Evolutionary conservation across 2,797 vertebrate species (phyloP), one percentile per base, ranked within the genome.

Genomic region (Sebastolobus altivelis): DNA sequence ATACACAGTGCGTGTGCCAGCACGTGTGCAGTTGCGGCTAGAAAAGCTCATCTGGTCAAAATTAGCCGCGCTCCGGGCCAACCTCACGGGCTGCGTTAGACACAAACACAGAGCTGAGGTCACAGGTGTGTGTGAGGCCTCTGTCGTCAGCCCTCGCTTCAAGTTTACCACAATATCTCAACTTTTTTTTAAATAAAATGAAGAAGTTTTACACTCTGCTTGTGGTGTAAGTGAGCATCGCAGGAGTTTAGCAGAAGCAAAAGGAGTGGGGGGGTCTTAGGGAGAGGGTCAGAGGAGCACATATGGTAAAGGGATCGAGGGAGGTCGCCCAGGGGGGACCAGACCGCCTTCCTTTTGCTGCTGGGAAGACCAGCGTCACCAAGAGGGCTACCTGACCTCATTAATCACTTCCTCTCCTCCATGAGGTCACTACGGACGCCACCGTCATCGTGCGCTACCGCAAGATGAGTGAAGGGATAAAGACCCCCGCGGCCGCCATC

Each of bases 341-440:
- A 80, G 76, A 90, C 88, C 56, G 75, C 88, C 81, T 88, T 94
- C 72, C 78, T 90, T 90, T 84, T 84, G 80, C 91, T 91, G 85
- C 88, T 90, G 87, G 91, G 89, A 94, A 90, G 91, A 85, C 88
- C 86, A 88, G 77, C 89, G 29, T 95, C 91, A 94, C 92, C 67
- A 72, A 63, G 72, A 91, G 85, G 90, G 89, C 88, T 92, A 91
- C 83, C 91, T 94, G 93, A 94, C 93, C 93, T 95, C 94, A 94
- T 96, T 95, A 95, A 95, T 95, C 95, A 95, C 93, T 94, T 95
- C 93, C 93, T 92, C 82, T 90, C 40, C 86, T 77, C 82, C 75
- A 87, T 94, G 94, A 94, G 93, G 88, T 95, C 92, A 94, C 87
- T 63, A 79, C 59, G 67, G 87, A 91, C 37, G 82, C 88, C 85